Evolutionary conservation across 35 echinoderm and acorn worm species (phyloP), one percentile per base, ranked within the genome.

Genomic region (Acanthaster planci): DNA sequence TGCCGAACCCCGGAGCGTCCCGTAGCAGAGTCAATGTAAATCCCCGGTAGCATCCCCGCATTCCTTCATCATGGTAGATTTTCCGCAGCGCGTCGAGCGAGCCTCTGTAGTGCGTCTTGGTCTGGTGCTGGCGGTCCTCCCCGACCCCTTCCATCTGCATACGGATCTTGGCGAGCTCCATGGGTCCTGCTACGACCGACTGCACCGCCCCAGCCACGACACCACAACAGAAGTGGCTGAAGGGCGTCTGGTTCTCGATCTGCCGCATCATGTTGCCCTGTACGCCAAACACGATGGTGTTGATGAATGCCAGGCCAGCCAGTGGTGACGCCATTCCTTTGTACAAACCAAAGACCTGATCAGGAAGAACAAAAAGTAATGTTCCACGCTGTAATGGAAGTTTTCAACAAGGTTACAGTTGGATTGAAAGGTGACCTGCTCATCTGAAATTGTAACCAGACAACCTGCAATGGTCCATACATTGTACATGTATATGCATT

Each of bases 321-420:
- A 99, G 86, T 4, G 96, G 96, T 4, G 96, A 99, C 12, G 92
- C 88, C 91, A 99, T 93, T 21, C 96, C 96, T 56, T 99, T 99
- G 85, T 91, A 99, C 0, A 99, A 54, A 67, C 96, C 96, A 84
- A 99, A 86, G 19, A 94, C 75, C 96, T 99, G 88, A 7, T 55
- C 64, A 53, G 30, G 42, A 82, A 76, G 86, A 85, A 59, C 42
- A 47, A 12, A 47, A 47, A 47, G 4, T 47, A 4, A 47, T 12
- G 4, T 12, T 6, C 12, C 4, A 6, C 42, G 12, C 4, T 47
- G 42, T 47, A 47, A 47, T 47, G 9, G 8, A 27, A 1, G 52
- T 14, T 30, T 40, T 38, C 19, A 12, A 84, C 42, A 47, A 47
- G 42, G 42, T 4, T 12, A 47, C 42, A 47, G 42, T 6, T 47